These are phyloP conservation scores for Gymnosoma rotundatum DNA, from an alignment of 2,888 invertebrate genomes.

Conservation along the genomic window DNA sequence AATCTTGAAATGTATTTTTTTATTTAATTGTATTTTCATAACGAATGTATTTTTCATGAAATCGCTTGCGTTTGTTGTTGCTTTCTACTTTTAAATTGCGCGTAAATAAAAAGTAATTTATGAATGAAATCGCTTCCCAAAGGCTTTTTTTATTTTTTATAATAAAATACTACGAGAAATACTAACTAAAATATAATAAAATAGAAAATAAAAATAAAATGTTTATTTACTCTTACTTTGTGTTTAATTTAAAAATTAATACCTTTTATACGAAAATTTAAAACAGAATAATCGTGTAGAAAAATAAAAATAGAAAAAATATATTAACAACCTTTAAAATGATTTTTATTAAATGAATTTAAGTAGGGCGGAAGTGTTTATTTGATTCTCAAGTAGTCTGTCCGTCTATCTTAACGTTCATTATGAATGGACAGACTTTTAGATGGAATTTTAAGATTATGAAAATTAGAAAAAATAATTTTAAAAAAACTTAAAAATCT, in stretches of 20 bases:
- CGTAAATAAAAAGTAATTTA: slow-evolving; percentile 19
- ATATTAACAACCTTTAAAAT: slow-evolving; percentile 29
- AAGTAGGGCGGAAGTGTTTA: slow-evolving; percentile 35
- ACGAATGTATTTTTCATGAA: slow-evolving; percentile 1
- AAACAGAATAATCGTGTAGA: too few relatives aligned
- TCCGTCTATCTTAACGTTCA: not conserved
- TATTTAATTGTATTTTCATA: slow-evolving; percentile 22
- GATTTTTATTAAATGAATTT: slow-evolving; percentile 25
- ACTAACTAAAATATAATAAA: not conserved
- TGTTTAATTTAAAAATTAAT: slow-evolving; percentile 33
- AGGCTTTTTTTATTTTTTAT: slow-evolving; percentile 6
- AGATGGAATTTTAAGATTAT: not conserved
- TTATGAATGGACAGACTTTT: too few relatives aligned
- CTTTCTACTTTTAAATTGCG: not conserved
- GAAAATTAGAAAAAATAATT: not conserved
- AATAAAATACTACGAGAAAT: slow-evolving; percentile 22
- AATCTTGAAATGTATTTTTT: not conserved
- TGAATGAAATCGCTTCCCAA: slow-evolving; percentile 49
- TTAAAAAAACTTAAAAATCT: too few relatives aligned
- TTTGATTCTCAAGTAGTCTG: slow-evolving; percentile 4
- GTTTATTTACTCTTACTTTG: too few relatives aligned
- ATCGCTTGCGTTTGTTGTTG: slow-evolving; percentile 21
- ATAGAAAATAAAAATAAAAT: slow-evolving; percentile 17
- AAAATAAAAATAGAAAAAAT: not conserved
- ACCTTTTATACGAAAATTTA: not conserved